Evolutionary conservation across 1,140 invertebrate genomes (phyloP).

Genomic region (Aphelenchoides besseyi): DNA sequence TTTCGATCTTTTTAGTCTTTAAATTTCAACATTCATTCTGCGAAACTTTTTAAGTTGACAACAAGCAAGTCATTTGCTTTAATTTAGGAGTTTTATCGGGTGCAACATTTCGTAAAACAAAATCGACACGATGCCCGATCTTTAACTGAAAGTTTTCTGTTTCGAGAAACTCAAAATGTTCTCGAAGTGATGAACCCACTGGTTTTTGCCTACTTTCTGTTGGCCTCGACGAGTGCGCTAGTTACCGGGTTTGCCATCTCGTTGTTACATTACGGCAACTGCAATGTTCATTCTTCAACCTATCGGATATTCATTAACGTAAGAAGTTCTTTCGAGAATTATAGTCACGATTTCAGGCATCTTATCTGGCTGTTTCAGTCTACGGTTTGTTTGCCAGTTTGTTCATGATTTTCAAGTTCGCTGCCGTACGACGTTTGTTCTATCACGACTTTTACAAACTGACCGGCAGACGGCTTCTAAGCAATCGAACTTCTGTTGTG

Average conservation of each 20-base stretch:
- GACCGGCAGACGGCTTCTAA: background rate
- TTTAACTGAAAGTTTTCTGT: background rate
- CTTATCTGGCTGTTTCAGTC: background rate
- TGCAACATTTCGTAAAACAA: background rate
- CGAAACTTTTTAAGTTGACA: too few species aligned
- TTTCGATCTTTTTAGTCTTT: too few species aligned
- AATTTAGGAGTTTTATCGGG: background rate
- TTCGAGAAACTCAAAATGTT: background rate
- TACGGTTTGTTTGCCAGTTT: background rate
- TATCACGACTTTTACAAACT: background rate
- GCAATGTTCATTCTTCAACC: background rate
- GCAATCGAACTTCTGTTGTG: background rate
- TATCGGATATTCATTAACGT: background rate
- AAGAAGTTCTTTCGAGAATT: background rate
- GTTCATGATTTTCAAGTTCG: background rate
- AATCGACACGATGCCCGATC: background rate
- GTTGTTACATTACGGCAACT: background rate
- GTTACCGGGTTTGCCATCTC: background rate
- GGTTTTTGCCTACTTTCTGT: background rate
- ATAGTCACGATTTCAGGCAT: background rate
- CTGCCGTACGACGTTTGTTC: background rate
- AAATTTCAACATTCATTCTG: too few species aligned
- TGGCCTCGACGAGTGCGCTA: background rate
- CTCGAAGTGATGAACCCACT: background rate
- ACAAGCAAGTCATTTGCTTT: too few species aligned